Percentiles rank a stretch among this genome's conserved stretches.
These are phyloP conservation scores for Cyanocitta stelleri DNA, from an alignment of 2,113 vertebrate genomes.

Conservation along the genomic window DNA sequence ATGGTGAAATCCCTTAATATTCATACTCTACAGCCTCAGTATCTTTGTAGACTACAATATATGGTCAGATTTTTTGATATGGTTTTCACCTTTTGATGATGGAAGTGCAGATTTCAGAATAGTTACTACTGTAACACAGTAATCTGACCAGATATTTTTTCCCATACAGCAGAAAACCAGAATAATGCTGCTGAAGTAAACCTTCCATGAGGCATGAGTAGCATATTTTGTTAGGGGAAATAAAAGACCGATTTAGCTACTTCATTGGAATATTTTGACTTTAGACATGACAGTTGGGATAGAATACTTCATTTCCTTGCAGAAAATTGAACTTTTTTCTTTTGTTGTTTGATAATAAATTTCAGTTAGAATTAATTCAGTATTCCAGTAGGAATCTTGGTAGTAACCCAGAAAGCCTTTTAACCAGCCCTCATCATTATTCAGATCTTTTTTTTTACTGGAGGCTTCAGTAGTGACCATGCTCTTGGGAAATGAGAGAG, in stretches of 20 bases:
- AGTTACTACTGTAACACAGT: neutral
- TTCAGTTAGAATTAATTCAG: neutral
- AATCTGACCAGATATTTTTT: neutral
- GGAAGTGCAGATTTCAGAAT: neutral
- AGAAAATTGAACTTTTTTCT: neutral
- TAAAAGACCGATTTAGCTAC: neutral
- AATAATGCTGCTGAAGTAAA: neutral
- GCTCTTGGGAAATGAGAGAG: neutral
- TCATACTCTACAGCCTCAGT: neutral
- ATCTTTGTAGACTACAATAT: neutral
- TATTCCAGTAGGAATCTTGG: neutral
- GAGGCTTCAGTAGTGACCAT: neutral
- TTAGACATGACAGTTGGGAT: neutral
- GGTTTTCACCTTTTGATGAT: neutral
- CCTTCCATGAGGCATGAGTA: neutral
- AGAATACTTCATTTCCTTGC: accelerated
- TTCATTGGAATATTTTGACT: neutral
- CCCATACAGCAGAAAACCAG: neutral
- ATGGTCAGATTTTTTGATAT: neutral
- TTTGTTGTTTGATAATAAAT: neutral
- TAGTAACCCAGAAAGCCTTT: neutral
- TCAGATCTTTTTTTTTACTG: neutral
- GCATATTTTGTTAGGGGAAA: neutral
- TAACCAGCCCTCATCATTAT: neutral
- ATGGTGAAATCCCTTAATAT: neutral